A percentile compares a stretch with the other conserved stretches of the same genome.
Evolutionary conservation across 2,888 invertebrate genomes (phyloP).

Genomic region (Spialia ferax): DNA sequence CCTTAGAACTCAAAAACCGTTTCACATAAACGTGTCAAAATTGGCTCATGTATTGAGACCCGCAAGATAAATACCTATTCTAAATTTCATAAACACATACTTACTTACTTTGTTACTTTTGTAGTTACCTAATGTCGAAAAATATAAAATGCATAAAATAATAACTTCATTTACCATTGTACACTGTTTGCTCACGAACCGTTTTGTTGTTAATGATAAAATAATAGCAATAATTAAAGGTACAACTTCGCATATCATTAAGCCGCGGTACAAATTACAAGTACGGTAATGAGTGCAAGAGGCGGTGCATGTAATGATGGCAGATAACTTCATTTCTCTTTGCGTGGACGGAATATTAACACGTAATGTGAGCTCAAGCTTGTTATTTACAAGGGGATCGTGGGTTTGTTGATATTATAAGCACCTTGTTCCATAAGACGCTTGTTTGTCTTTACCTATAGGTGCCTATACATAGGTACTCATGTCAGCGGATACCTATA

Average conservation of each 20-base stretch:
- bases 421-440: neutral
- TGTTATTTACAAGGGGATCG: constrained; percentile 15
- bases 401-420: constrained; percentile 6
- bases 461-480: too few relatives aligned
- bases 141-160: too few relatives aligned
- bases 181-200: constrained; percentile 20
- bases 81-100: too few relatives aligned
- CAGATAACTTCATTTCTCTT: constrained; percentile 43
- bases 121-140: too few relatives aligned
- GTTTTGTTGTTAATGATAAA: constrained; percentile 37
- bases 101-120: too few relatives aligned
- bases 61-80: too few relatives aligned
- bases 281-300: constrained; percentile 36
- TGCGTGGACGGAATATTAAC: constrained; percentile 23
- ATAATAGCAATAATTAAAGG: constrained; percentile 40
- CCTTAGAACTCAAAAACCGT: too few relatives aligned
- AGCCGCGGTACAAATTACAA: constrained; percentile 24
- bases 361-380: constrained; percentile 1
- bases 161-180: neutral
- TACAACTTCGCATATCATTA: constrained; percentile 43
- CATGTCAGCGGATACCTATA: too few relatives aligned
- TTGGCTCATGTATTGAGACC: too few relatives aligned
- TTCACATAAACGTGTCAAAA: too few relatives aligned
- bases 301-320: constrained; percentile 40
- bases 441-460: neutral